These are phyloP conservation scores for Sinhomidia bicolor DNA, from an alignment of 2,888 invertebrate species.

Conservation along the genomic window DNA sequence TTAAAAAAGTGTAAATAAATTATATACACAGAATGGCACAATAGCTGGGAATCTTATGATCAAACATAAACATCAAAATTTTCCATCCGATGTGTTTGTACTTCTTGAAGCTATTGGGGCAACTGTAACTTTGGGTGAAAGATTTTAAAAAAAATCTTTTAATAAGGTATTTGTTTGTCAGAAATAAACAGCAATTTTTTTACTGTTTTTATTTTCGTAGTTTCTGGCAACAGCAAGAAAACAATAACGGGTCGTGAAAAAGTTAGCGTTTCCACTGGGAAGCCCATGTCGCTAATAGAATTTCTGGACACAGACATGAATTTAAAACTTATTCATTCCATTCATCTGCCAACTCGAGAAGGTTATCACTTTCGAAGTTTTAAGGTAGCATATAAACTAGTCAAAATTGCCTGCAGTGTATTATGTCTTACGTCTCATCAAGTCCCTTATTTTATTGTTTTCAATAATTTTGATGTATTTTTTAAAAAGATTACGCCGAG, in stretches of 20 bases:
- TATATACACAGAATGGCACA: neutral
- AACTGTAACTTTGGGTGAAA: constrained; percentile 80
- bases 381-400: too few species aligned
- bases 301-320: constrained; percentile 73
- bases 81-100: constrained; percentile 88
- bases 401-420: too few species aligned
- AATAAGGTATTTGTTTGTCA: neutral
- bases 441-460: too few species aligned
- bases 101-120: constrained; percentile 83
- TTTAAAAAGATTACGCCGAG: too few species aligned
- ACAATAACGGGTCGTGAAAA: neutral
- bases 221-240: neutral
- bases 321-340: constrained; percentile 65
- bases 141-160: neutral
- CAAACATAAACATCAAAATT: constrained; percentile 86
- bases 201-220: neutral
- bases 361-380: constrained; percentile 67
- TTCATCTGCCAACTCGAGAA: constrained; percentile 63
- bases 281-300: constrained; percentile 51
- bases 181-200: too few species aligned
- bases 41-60: constrained; percentile 88
- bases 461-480: too few species aligned
- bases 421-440: too few species aligned
- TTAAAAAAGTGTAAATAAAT: too few species aligned
- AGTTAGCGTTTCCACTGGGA: neutral